Evolutionary conservation across 2,888 invertebrate genomes (phyloP), one percentile per base, ranked within the genome.

Genomic region (Meta bourneti): DNA sequence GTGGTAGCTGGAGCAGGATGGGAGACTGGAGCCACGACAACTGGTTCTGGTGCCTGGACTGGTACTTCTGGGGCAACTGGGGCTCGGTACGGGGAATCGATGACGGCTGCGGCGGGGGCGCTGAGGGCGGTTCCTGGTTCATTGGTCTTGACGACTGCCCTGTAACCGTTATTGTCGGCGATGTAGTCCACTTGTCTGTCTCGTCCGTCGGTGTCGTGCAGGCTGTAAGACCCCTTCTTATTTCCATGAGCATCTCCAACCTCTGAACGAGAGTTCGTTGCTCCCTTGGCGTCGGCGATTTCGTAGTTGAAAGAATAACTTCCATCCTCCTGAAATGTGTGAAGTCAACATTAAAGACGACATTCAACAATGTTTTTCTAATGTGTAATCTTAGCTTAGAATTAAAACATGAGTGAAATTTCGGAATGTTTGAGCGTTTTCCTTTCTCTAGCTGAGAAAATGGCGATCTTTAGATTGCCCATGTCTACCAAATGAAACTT

Each of bases 301-400:
- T 93, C 93, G 52, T 92, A 93, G 13, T 82, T 89, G 81, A 93
- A 93, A 4, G 72, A 85, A 54, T 93, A 93, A 71, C 92, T 93
- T 6, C 92, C 92, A 34, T 91, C 71, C 72, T 54, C 84, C 92
- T 93, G 48, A 69, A 49, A 34, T 34, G 34, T 4, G 34, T 2
- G 4, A 34, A 34, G 34, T 34, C 34, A 4, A 34, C 34, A 34
- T 34, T 34, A 1, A 34, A 34, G 34, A 34, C 34, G 4, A 34
- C 34, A 34, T 34, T 34, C 34, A 34, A 34, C 34, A 34, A 34
- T 34, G 34, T 1, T 34, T 34, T 34, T 4, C 34, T 4, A 34
- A 34, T 34, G n/a, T n/a, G n/a, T n/a, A n/a, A n/a, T n/a, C n/a
- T n/a, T n/a, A 34, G 34, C 34, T 34, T 34, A 34, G 34, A 34